Evolutionary conservation across 2,797 vertebrate species (phyloP), one percentile per base, ranked within the genome.

Genomic region (Paedocypris micromegethes): DNA sequence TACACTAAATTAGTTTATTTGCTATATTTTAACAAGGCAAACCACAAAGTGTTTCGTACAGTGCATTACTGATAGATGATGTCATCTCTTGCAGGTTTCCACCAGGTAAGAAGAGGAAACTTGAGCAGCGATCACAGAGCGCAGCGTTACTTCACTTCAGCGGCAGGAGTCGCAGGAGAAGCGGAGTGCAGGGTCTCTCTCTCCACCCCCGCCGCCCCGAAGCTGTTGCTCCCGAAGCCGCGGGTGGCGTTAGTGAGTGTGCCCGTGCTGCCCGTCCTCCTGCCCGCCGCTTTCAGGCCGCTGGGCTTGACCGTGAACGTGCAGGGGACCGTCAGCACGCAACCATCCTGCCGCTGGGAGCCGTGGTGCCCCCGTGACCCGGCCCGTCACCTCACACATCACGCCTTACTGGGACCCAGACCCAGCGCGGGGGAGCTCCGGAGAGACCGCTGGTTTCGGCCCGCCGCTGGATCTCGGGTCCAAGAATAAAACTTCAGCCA

Each of bases 51-150:
- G 23, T 23, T 23, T 23, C 23, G 23, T 23, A 23, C 23, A 23
- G 23, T 23, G 23, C 23, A 23, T 23, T 23, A 23, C 23, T 23
- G 23, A 23, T 23, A 1, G 37, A 46, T 4, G 5, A 7, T 5
- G 38, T 62, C 44, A 47, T 48, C 6, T 66, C 4, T 45, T 73
- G 2, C 61, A 99, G 97, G 86, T 91, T 97, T 80, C 96, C 97
- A 58, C 96, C 96, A 42, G 91, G 93, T 64, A 98, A 97, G 85
- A 99, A 95, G 86, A 90, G 92, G 67, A 99, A 97, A 86, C 90
- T 95, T 90, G 94, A 97, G 77, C 89, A 82, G 69, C 82, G 87
- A 0, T n/a, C 87, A 38, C 88, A 81, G 65, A 85, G 85, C 45
- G 79, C 86, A 56, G 80, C 78, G 2, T 91, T 90, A 76, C 66